Evolutionary conservation across 2,888 invertebrate species (phyloP).

Genomic region (Orchesellides sinensis): DNA sequence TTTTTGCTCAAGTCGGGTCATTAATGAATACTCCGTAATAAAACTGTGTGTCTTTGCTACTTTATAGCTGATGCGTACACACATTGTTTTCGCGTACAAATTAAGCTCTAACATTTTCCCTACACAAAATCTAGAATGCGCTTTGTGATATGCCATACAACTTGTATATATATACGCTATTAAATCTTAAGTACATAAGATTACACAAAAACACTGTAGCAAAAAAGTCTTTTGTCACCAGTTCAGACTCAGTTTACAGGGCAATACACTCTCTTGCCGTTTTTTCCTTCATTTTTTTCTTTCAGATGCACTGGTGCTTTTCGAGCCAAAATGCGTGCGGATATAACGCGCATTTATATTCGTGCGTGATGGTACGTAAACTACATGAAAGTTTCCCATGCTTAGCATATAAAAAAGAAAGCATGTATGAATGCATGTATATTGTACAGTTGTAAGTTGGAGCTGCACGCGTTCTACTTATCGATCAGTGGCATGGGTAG

Average conservation of each 20-base stretch:
- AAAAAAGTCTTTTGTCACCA: constrained; percentile 30
- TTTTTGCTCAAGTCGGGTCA: too few relatives aligned
- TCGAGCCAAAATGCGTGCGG: constrained; percentile 48
- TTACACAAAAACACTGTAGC: constrained; percentile 14
- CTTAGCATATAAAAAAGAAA: too few relatives aligned
- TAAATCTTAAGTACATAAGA: too few relatives aligned
- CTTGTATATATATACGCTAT: too few relatives aligned
- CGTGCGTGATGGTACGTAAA: constrained; percentile 34
- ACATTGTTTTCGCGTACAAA: too few relatives aligned
- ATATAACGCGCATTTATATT: constrained; percentile 34
- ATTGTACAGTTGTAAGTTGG: constrained; percentile 34
- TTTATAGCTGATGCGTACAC: too few relatives aligned
- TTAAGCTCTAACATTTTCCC: too few relatives aligned
- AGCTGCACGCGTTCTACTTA: constrained; percentile 72
- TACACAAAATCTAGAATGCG: too few relatives aligned
- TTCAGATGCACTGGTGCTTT: constrained; percentile 7
- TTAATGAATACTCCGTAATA: too few relatives aligned
- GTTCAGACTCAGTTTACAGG: constrained; percentile 28
- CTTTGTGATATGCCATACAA: too few relatives aligned
- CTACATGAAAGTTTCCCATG: too few relatives aligned
- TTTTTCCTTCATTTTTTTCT: not conserved
- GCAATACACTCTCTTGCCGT: constrained; percentile 48
- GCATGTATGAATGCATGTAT: constrained; percentile 5
- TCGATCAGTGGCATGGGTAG: constrained; percentile 67
- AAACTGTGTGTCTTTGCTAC: too few relatives aligned